Conservation (phyloP, 1,140 invertebrate species). For the Sitobion miscanthi region DNA sequence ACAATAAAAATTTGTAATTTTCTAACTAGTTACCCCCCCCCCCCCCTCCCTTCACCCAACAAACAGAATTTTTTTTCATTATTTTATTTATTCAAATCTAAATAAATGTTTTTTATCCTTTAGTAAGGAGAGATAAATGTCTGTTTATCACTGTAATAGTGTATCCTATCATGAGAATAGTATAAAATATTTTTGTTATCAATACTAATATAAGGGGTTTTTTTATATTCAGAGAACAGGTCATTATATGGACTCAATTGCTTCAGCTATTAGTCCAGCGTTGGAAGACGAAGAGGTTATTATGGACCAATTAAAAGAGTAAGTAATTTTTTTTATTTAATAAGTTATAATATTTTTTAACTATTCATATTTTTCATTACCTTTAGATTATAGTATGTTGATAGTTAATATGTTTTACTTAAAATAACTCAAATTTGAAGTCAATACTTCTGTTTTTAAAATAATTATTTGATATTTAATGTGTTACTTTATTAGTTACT, state of each 20-base stretch:
- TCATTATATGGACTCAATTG: slow-evolving; percentile 79
- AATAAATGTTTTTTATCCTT: neutral
- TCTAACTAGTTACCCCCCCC: too few relatives aligned
- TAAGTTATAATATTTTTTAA: neutral
- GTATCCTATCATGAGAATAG: neutral
- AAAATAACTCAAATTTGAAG: neutral
- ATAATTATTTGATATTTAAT: neutral
- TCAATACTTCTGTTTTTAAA: neutral
- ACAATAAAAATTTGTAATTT: too few relatives aligned
- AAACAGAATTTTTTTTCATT: neutral
- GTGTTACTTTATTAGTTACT: neutral
- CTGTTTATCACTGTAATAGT: neutral
- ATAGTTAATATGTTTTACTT: neutral
- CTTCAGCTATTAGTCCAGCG: slow-evolving; percentile 76
- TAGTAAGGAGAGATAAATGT: neutral
- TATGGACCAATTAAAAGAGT: slow-evolving; percentile 85
- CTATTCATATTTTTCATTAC: neutral
- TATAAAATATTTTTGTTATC: neutral
- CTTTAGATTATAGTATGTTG: neutral
- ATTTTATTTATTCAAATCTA: neutral
- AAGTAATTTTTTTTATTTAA: slow-evolving; percentile 44
- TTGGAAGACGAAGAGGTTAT: slow-evolving; percentile 84
- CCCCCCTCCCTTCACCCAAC: too few relatives aligned
- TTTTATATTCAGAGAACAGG: slow-evolving; percentile 67
- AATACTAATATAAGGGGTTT: neutral